phyloP scores from a whole-genome alignment of 2,797 vertebrate species.

The Chelonia mydas region DNA sequence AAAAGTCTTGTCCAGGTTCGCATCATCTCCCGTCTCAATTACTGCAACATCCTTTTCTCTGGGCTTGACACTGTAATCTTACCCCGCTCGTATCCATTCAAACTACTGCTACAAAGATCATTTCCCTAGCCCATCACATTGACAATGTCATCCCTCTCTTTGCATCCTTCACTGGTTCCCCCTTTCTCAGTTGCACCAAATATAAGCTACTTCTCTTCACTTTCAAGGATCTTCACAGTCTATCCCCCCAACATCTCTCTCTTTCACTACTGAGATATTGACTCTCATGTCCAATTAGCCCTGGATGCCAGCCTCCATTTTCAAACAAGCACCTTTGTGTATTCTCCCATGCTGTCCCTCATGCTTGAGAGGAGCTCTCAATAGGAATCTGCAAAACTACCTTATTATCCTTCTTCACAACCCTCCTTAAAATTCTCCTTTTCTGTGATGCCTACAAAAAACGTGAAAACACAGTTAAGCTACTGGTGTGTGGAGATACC shows the following conservation, averaged over 20 bases:
- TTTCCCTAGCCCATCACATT: neutral
- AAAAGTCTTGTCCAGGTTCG: neutral
- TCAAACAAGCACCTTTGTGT: neutral
- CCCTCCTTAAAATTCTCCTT: neutral
- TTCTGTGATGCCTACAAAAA: neutral
- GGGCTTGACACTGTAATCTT: neutral
- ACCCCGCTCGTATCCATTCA: neutral
- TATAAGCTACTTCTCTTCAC: neutral
- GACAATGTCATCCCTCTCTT: neutral
- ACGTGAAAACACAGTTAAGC: neutral
- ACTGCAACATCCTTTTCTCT: neutral
- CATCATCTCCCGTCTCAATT: neutral
- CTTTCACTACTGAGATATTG: rapidly evolving
- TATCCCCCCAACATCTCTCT: neutral
- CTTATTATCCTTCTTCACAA: neutral
- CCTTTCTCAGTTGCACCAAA: neutral
- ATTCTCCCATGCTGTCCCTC: neutral
- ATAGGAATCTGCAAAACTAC: neutral
- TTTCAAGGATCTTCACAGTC: neutral
- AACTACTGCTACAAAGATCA: neutral
- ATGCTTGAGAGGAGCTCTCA: neutral
- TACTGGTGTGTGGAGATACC: neutral
- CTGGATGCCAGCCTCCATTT: neutral
- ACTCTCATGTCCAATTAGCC: neutral
- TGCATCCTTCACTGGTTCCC: rapidly evolving